Conservation (phyloP, 2,113 vertebrate genomes). For the Clinocottus analis region DNA sequence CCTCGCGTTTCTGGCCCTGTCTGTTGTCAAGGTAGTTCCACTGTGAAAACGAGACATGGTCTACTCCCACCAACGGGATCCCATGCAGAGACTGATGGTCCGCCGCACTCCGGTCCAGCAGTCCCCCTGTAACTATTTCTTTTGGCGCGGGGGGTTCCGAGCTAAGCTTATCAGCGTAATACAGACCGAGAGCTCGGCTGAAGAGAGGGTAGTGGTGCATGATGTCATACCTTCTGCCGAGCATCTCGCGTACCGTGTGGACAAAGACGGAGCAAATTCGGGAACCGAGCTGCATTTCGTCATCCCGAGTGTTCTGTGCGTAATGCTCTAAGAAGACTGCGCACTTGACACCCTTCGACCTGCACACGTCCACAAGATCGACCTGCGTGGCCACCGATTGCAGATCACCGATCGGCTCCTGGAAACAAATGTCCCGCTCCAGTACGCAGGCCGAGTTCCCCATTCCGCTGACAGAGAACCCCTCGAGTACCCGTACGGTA, state of each 20-base stretch:
- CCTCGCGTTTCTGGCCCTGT: not conserved
- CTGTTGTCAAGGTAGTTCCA: not conserved
- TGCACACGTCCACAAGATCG: not conserved
- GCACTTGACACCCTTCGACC: not conserved
- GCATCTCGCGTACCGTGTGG: not conserved
- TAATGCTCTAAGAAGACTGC: not conserved
- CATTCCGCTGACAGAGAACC: not conserved
- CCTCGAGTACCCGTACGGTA: not conserved
- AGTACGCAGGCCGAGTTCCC: not conserved
- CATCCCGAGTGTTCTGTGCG: not conserved
- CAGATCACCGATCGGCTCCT: not conserved
- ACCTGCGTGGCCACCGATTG: not conserved
- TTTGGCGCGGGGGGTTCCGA: not conserved
- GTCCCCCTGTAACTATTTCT: not conserved
- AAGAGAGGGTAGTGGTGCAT: slow-evolving; percentile 27
- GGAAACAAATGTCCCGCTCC: not conserved
- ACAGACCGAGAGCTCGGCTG: not conserved
- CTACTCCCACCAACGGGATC: not conserved
- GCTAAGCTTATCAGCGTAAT: not conserved
- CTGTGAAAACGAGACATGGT: not conserved
- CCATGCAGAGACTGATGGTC: not conserved
- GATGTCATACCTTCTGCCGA: slow-evolving; percentile 3
- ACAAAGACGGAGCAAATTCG: not conserved
- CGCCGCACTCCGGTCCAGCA: not conserved
- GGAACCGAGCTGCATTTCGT: not conserved